Conservation (phyloP, 2,113 vertebrate species). For the Rhea americana region DNA sequence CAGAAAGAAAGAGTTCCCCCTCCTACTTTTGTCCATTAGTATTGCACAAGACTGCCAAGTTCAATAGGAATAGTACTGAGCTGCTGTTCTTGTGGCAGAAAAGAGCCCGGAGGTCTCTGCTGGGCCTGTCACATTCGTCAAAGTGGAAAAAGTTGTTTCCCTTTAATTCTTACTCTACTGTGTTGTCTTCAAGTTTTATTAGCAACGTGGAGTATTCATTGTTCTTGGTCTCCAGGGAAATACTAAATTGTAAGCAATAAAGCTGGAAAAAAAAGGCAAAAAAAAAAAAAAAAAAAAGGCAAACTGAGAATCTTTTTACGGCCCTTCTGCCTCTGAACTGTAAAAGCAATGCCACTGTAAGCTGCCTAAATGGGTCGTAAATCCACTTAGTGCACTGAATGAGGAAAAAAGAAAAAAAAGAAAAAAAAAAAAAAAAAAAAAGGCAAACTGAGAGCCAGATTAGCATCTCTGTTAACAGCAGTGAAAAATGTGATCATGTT, state of each 20-base stretch:
- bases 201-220: not conserved
- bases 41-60: not conserved
- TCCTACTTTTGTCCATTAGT: not conserved
- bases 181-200: slow-evolving; percentile 1
- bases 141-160: not conserved
- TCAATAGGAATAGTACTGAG: not conserved
- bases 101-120: not conserved
- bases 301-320: no score
- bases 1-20: not conserved
- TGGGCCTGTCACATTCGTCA: not conserved
- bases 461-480: slow-evolving; percentile 23
- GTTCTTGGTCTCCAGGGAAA: slow-evolving; percentile 29
- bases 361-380: no score
- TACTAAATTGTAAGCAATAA: slow-evolving; percentile 20
- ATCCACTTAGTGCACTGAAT: no score
- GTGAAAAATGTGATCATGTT: slow-evolving; percentile 13
- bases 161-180: slow-evolving; percentile 1
- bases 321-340: no score
- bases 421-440: not conserved
- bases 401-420: not conserved
- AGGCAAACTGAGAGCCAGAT: not conserved
- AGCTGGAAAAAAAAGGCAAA: not conserved
- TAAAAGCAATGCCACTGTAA: no score
- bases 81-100: not conserved
- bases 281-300: not conserved